Conservation (phyloP, 2,797 vertebrate genomes). For the Dendrocincla fuliginosa region DNA sequence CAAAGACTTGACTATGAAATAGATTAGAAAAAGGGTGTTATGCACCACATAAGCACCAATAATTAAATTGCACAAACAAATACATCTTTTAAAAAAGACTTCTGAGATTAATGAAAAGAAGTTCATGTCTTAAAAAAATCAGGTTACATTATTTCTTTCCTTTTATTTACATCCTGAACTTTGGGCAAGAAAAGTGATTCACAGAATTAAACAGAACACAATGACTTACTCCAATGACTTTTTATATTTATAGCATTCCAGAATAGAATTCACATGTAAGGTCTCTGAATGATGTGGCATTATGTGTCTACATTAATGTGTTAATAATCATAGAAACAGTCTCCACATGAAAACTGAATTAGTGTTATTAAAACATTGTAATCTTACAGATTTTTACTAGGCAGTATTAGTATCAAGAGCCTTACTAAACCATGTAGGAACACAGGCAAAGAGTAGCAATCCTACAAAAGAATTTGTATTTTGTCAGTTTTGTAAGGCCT, state of each 20-base stretch:
- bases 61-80: neutral
- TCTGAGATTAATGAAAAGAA: neutral
- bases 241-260: neutral
- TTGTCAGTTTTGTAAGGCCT: neutral
- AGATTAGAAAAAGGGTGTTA: neutral
- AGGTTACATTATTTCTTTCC: neutral
- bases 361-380: neutral
- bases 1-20: neutral
- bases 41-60: neutral
- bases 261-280: neutral
- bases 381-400: neutral
- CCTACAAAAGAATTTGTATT: neutral
- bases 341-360: neutral
- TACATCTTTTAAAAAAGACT: neutral
- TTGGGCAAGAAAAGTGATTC: neutral
- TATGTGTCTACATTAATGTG: neutral
- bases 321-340: neutral
- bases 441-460: neutral
- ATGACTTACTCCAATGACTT: neutral
- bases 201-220: neutral
- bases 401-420: neutral
- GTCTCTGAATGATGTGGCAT: neutral
- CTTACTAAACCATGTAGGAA: neutral
- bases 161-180: neutral
- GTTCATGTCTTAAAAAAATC: neutral